Base-by-base conservation (phyloP, 2,888 invertebrate genomes). In the Melieria picta region DNA sequence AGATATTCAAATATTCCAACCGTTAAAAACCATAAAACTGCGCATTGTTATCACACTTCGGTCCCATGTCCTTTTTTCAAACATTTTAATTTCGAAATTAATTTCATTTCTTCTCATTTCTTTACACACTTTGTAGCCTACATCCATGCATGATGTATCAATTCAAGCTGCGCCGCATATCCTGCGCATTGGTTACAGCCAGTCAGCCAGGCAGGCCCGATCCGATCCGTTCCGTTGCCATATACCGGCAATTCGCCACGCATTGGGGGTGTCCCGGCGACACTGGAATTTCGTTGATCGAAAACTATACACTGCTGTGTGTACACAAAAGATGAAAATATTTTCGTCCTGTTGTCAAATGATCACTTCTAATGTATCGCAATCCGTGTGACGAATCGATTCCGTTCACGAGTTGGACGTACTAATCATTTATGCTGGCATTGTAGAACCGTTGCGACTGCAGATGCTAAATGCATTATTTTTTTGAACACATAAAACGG, bases 331-430 rank as follows among this genome's bases (percentile, higher is more conserved):
- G 65, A 65, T 61, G 58, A 71, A 58, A 71, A 71, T 71, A 65
- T 71, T 85, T 84, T 86, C 85, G 83, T 86, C 85, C 86, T 86
- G 84, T 85, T 86, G 86, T 86, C 85, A 85, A 85, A 86, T 86
- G 86, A 86, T 86, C 85, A 84, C 83, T 82, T 84, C 84, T 82
- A 86, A 84, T 86, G 85, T 83, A 85, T 85, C 82, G 80, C 83
- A 85, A 86, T 85, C 85, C 80, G 85, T 82, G 85, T 83, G 81
- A 86, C 86, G 83, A 86, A 86, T 83, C 82, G 79, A 82, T 84
- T 85, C 78, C 72, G 77, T 77, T 76, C 76, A 78, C 75, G 77
- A 74, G 74, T 74, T 77, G 71, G 75, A 74, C 74, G 72, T 71
- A 65, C 62, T 72, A 70, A 72, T 74, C 72, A 67, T 57, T 65